phyloP scores from a whole-genome alignment of 2,113 vertebrate species.

The Xiphophorus hellerii region DNA sequence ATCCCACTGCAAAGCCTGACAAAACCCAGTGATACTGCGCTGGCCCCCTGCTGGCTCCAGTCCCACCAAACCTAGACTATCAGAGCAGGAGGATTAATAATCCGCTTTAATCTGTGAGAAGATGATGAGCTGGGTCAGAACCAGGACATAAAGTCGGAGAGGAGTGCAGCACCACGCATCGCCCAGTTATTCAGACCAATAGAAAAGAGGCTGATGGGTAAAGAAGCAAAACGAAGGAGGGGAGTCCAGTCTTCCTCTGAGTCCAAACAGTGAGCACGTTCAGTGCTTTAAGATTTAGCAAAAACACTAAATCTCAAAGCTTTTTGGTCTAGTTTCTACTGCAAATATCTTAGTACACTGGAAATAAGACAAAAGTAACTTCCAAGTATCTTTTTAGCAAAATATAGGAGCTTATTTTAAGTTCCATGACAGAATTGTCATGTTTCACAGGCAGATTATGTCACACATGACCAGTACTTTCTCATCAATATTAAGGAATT shows the following conservation, averaged over 20 bases:
- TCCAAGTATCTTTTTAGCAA: too few species aligned
- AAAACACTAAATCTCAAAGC: too few species aligned
- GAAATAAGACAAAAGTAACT: too few species aligned
- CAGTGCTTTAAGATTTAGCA: not conserved
- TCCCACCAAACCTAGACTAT: slow-evolving; percentile 40
- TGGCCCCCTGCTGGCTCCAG: slow-evolving; percentile 40
- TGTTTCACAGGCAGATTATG: too few species aligned
- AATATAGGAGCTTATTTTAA: too few species aligned
- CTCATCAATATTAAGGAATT: too few species aligned
- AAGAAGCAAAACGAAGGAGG: not conserved
- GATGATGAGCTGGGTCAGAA: slow-evolving; percentile 53
- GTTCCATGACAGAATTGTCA: too few species aligned
- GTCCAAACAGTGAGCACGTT: slow-evolving; percentile 12
- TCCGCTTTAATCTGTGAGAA: slow-evolving; percentile 68
- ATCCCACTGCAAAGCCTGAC: slow-evolving; percentile 26
- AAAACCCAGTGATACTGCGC: slow-evolving; percentile 27
- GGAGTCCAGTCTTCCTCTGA: not conserved
- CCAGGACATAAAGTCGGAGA: slow-evolving; percentile 33
- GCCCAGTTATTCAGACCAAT: slow-evolving; percentile 11
- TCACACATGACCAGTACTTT: too few species aligned
- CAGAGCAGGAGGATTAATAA: slow-evolving; percentile 69
- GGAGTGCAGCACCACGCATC: not conserved
- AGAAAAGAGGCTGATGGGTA: not conserved
- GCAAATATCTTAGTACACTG: too few species aligned
- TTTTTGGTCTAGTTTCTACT: too few species aligned